These are phyloP conservation scores for Podiceps cristatus DNA, from an alignment of 2,113 vertebrate species.

Conservation along the genomic window DNA sequence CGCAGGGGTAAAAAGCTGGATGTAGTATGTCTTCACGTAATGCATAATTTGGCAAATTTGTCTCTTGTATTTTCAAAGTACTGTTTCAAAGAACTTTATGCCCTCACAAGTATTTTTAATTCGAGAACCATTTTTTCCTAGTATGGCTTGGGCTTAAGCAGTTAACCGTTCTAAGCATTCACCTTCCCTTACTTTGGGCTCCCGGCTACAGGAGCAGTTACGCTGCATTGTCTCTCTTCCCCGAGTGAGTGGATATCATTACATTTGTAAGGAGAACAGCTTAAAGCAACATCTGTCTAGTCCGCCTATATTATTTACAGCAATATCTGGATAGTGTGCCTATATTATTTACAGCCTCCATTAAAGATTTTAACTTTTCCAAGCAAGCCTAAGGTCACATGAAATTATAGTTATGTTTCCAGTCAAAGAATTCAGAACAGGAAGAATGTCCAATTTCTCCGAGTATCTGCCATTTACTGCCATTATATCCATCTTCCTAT, in stretches of 20 bases:
- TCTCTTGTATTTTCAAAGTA: background rate
- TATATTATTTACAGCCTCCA: background rate
- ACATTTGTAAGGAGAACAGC: background rate
- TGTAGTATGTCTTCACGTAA: background rate
- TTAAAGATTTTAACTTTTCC: background rate
- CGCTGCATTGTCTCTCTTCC: background rate
- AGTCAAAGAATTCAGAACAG: background rate
- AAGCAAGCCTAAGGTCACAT: background rate
- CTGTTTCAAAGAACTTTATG: background rate
- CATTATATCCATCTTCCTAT: background rate
- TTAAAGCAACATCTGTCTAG: background rate
- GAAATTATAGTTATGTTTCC: background rate
- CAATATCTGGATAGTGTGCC: background rate
- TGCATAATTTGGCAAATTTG: background rate
- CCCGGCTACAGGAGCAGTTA: background rate
- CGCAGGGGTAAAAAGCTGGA: background rate
- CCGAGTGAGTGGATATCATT: background rate
- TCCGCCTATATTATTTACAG: background rate
- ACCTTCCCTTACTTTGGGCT: background rate
- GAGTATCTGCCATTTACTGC: background rate
- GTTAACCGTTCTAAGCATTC: background rate
- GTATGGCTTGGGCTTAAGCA: background rate
- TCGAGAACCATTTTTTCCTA: background rate
- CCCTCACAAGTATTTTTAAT: background rate
- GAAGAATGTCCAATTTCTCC: background rate